Evolutionary conservation across 1,140 invertebrate species (phyloP).

Genomic region (Metopolophium dirhodum): DNA sequence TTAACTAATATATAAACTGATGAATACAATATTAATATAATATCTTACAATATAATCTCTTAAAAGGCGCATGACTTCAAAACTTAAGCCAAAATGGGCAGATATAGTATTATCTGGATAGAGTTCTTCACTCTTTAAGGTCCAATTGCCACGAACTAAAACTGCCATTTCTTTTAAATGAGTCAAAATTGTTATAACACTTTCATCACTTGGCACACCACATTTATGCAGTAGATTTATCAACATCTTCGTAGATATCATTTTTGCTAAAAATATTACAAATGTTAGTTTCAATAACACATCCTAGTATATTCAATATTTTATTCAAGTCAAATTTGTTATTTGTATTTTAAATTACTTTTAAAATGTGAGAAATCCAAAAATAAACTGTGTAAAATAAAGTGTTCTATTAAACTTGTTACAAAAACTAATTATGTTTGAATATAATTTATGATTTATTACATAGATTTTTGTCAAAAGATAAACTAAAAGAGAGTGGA

Average conservation of each 20-base stretch:
- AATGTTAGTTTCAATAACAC: not conserved
- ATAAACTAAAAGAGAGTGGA: not conserved
- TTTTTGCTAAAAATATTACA: constrained; percentile 47
- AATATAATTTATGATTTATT: not conserved
- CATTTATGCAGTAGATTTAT: constrained; percentile 26
- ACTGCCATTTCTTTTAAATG: constrained; percentile 28
- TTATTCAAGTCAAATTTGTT: not conserved
- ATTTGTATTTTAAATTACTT: not conserved
- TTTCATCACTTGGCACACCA: constrained; percentile 26
- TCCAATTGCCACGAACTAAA: constrained; percentile 27
- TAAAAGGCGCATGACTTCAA: constrained; percentile 24
- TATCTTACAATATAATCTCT: constrained; percentile 46
- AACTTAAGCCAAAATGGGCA: constrained; percentile 7
- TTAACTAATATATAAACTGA: not conserved
- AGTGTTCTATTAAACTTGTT: not conserved
- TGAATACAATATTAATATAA: not conserved
- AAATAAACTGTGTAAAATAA: not conserved
- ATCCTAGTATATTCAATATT: not conserved
- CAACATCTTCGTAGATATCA: constrained; percentile 22
- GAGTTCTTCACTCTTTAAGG: constrained; percentile 21
- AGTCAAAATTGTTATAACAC: not conserved
- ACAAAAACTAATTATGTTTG: not conserved
- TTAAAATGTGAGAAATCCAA: not conserved
- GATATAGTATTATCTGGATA: constrained; percentile 47
- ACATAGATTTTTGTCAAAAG: not conserved